Conservation (phyloP, 2,888 invertebrate species). For the Lasius fuliginosus region DNA sequence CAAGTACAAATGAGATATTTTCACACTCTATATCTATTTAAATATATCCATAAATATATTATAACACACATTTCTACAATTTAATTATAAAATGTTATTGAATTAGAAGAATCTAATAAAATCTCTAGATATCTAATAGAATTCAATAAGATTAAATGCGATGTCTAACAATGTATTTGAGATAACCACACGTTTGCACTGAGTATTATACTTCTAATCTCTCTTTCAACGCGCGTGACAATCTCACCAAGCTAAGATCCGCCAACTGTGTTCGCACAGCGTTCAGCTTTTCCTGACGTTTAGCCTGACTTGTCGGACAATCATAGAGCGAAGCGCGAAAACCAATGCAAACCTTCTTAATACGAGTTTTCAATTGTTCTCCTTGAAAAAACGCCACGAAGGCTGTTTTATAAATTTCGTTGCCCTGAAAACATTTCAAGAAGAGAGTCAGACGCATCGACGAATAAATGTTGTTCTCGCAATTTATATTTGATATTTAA, state of each 20-base stretch:
- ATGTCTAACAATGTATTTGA: background rate
- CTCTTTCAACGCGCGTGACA: background rate
- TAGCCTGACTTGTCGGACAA: conserved; percentile 94
- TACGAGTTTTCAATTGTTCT: conserved; percentile 95
- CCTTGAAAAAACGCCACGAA: conserved; percentile 97
- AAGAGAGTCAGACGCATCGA: conserved; percentile 23
- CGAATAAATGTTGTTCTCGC: background rate
- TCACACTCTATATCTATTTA: background rate
- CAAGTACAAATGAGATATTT: conserved; percentile 15
- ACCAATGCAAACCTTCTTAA: conserved; percentile 97
- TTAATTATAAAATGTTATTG: conserved; percentile 1
- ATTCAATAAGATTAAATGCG: background rate
- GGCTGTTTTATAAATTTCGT: conserved; percentile 95
- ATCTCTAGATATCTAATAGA: background rate
- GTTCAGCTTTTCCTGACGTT: conserved; percentile 95
- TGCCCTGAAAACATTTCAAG: conserved; percentile 89
- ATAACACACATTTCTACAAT: background rate
- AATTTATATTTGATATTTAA: background rate
- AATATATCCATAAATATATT: conserved; percentile 2
- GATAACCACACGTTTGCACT: background rate
- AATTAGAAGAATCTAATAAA: background rate
- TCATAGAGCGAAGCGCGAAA: conserved; percentile 97
- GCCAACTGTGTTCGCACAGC: conserved; percentile 96
- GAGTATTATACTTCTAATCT: background rate
- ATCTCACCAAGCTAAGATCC: conserved; percentile 92